Conservation (phyloP, 2,113 vertebrate genomes). For the Otocyon megalotis region DNA sequence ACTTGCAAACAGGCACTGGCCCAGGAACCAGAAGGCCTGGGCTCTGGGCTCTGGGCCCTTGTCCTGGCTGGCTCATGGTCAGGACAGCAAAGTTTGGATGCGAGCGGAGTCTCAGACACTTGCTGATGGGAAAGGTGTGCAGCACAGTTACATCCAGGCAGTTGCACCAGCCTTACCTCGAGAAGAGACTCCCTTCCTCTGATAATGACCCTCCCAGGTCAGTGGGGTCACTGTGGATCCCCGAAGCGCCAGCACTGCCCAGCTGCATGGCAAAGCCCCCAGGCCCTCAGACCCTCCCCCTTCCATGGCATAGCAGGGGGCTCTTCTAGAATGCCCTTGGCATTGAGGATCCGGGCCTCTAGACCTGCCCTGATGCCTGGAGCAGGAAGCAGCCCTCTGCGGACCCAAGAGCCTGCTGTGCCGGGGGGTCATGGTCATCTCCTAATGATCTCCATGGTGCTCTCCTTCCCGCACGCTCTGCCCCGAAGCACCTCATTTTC, state of each 20-base stretch:
- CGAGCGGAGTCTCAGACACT: neutral
- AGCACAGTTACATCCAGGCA: neutral
- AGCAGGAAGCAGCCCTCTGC: conserved; percentile 52
- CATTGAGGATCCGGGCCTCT: conserved; percentile 75
- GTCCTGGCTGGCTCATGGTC: neutral
- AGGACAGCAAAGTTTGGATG: rapidly evolving
- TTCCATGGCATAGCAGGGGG: conserved; percentile 44
- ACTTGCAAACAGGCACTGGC: neutral
- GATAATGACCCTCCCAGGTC: neutral
- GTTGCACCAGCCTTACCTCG: neutral
- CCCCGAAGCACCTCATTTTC: conserved; percentile 80
- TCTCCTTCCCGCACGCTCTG: conserved; percentile 79
- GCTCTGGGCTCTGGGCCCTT: neutral
- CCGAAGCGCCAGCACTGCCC: neutral
- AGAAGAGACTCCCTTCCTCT: neutral
- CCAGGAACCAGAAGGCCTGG: neutral
- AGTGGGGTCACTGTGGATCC: neutral
- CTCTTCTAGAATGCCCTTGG: conserved; percentile 60
- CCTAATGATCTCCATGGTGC: conserved; percentile 72
- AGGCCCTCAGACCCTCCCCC: neutral
- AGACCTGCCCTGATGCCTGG: conserved; percentile 70
- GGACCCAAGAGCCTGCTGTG: conserved; percentile 75
- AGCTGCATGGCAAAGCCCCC: neutral
- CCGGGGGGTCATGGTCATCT: conserved; percentile 6
- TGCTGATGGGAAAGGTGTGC: neutral